Base-by-base conservation (phyloP, 2,113 vertebrate genomes). In the Empidonax traillii region DNA sequence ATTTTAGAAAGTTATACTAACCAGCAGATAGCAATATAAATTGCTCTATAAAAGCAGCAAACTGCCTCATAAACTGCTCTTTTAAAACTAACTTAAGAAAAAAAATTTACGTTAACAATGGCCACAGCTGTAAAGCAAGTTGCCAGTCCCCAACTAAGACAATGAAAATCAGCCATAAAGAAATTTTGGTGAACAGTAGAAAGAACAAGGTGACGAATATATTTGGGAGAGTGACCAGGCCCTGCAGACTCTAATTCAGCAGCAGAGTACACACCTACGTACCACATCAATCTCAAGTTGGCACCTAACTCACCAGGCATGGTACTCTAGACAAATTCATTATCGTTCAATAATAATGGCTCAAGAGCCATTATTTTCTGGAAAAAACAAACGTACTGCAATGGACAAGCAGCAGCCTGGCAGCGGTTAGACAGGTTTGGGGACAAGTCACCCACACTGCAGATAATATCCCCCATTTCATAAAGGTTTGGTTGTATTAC, bases 1-100 rank as follows among this genome's bases (percentile, higher is more conserved):
- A 95, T 87, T 97, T 92, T 56, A 89, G 72, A 89, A 97, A 95
- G 96, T 86, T 85, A 62, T 79, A 93, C 94, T 95, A 97, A 90
- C 90, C 75, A 95, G 87, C 67, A 95, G 46, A 92, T 1, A 88
- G 81, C 28, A 91, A 89, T 87, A 96, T 46, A 93, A 95, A 95
- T 79, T 8, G 33, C 68, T 91, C 78, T 76, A 90, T 89, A 97
- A 96, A 97, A 95, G 65, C 66, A 33, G 82, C 31, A 93, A 90
- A 97, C 63, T 80, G 81, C 84, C 75, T 84, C 86, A 94, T 92
- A 96, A 95, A 95, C 68, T 30, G 84, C 17, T 79, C 81, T 82
- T 93, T 96, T 85, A 93, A 96, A 95, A 92, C 46, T 77, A 89
- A 92, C 65, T 77, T 73, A 56, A 71, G 51, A 11, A 65, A 62